phyloP scores from a whole-genome alignment of 2,888 invertebrate genomes.

The Ctena decussata region DNA sequence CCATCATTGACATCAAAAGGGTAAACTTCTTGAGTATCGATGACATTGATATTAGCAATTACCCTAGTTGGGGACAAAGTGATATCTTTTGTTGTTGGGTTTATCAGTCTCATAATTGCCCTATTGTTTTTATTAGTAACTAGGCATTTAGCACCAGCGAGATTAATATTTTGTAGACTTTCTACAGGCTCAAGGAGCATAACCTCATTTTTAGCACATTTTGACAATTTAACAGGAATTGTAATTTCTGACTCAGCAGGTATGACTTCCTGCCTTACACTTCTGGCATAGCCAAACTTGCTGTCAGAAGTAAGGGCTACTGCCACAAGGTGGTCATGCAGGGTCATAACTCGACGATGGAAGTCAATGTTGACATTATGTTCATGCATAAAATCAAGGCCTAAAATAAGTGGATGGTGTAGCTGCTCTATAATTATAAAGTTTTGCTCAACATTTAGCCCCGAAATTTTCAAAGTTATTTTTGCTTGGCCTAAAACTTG shows the following conservation, averaged over 20 bases:
- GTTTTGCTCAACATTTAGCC: neutral
- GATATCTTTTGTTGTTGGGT: conserved; percentile 15
- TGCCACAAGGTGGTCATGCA: neutral
- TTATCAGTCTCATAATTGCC: conserved; percentile 22
- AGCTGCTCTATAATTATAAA: conserved; percentile 35
- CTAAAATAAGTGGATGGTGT: too few relatives aligned
- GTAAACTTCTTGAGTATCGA: conserved; percentile 2
- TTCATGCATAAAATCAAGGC: neutral
- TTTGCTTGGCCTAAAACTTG: neutral
- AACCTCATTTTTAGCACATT: neutral
- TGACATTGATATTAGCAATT: conserved; percentile 6
- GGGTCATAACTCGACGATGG: neutral
- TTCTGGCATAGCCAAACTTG: neutral
- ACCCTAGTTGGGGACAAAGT: conserved; percentile 3
- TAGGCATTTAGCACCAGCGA: conserved; percentile 29
- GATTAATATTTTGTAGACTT: neutral
- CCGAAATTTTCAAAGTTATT: conserved; percentile 4
- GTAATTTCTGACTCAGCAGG: conserved; percentile 15
- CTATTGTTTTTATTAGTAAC: conserved; percentile 14
- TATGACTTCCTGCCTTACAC: neutral
- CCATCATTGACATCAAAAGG: conserved; percentile 1
- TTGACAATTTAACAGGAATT: conserved; percentile 26
- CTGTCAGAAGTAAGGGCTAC: neutral
- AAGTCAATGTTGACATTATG: neutral
- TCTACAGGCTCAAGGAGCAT: conserved; percentile 33